Percentiles rank a stretch among this genome's conserved stretches.
These are phyloP conservation scores for Monoplex corrugatus DNA, from an alignment of 2,888 invertebrate genomes.

Conservation along the genomic window DNA sequence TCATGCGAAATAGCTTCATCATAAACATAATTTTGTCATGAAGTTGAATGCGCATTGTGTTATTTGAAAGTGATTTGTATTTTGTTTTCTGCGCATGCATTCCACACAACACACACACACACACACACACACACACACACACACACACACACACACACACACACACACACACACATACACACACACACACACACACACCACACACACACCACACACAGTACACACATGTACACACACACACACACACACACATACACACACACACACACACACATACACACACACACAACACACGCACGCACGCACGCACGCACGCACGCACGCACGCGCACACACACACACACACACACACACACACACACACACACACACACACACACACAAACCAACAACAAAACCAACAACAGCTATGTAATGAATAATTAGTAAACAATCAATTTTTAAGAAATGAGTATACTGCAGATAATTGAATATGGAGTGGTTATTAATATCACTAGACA, in stretches of 20 bases:
- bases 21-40: no score
- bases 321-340: background rate
- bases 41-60: no score
- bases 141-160: background rate
- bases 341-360: slow-evolving; percentile 10
- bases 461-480: no score
- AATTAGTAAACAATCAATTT: no score
- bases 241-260: background rate
- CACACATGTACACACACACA: background rate
- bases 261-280: background rate
- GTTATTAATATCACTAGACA: no score
- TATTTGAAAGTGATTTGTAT: no score
- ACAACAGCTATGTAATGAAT: no score
- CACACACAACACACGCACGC: background rate
- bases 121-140: background rate
- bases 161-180: background rate
- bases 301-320: background rate
- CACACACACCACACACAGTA: background rate
- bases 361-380: no score
- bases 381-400: no score
- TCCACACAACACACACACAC: background rate
- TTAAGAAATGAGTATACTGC: no score
- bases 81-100: background rate
- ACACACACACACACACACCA: background rate
- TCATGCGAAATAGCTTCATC: no score